phyloP scores from a whole-genome alignment of 2,113 vertebrate species.

The Oryzias celebensis region DNA sequence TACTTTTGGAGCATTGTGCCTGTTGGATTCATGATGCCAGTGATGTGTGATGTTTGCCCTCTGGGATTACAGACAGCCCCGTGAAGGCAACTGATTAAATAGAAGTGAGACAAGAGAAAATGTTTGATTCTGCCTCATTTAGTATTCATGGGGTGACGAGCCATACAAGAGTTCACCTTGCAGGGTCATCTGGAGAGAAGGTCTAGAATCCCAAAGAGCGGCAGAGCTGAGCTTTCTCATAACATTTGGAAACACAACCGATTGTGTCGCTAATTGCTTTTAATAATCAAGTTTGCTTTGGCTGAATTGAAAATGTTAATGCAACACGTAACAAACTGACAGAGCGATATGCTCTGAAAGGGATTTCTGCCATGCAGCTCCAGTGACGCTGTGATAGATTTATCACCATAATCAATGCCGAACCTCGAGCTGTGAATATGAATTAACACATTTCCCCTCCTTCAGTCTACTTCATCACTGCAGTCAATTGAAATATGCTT shows the following conservation, averaged over 20 bases:
- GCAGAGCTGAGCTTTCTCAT: conserved; percentile 48
- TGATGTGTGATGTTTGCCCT: conserved; percentile 45
- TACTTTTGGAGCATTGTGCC: conserved; percentile 33
- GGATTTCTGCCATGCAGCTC: conserved; percentile 11
- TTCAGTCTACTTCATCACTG: conserved; percentile 14
- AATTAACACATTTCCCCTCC: conserved; percentile 7
- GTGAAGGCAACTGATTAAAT: conserved; percentile 75
- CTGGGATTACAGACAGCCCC: conserved; percentile 66
- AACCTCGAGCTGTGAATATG: conserved; percentile 16
- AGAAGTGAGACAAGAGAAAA: conserved; percentile 67
- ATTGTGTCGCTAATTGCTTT: conserved; percentile 75
- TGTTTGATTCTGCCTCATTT: conserved; percentile 71
- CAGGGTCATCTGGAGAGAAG: conserved; percentile 66
- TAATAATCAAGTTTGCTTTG: conserved; percentile 73
- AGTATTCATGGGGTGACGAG: conserved; percentile 70
- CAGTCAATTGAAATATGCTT: conserved; percentile 9
- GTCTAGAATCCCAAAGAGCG: conserved; percentile 70
- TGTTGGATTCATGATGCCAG: conserved; percentile 60
- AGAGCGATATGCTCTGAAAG: conserved; percentile 27
- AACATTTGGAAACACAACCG: conserved; percentile 65
- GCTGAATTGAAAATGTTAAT: conserved; percentile 71
- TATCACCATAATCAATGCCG: conserved; percentile 25
- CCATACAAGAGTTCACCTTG: conserved; percentile 78
- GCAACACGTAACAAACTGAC: conserved; percentile 41
- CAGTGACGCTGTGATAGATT: conserved; percentile 34